These are phyloP conservation scores for Drosophila nasuta DNA, from an alignment of 1,140 invertebrate genomes.

Conservation along the genomic window DNA sequence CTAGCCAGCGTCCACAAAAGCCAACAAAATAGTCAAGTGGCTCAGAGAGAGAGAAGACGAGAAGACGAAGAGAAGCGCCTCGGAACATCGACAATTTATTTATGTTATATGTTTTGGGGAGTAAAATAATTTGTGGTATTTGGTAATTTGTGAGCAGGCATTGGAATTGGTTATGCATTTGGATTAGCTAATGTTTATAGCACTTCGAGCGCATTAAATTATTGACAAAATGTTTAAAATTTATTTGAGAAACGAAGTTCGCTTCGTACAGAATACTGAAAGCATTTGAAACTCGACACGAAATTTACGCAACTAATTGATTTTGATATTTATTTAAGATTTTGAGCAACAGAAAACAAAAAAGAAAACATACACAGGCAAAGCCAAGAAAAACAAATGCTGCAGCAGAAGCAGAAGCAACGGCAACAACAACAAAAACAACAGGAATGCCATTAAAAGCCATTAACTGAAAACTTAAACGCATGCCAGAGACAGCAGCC, in stretches of 20 bases:
- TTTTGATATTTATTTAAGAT: conserved; percentile 75
- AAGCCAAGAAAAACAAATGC: conserved; percentile 18
- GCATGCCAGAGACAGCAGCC: conserved; percentile 73
- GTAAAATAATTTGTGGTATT: conserved; percentile 60
- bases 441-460: conserved; percentile 76
- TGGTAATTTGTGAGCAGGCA: conserved; percentile 63
- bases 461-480: conserved; percentile 83
- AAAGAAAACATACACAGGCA: background rate
- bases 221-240: conserved; percentile 40
- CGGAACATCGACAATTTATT: conserved; percentile 45
- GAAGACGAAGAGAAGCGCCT: conserved; percentile 17
- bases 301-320: conserved; percentile 79
- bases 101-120: conserved; percentile 28
- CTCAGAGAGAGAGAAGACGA: background rate
- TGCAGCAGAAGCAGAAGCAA: conserved; percentile 37
- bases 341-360: conserved; percentile 54
- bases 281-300: conserved; percentile 41
- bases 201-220: conserved; percentile 62
- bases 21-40: conserved; percentile 18
- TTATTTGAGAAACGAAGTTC: background rate
- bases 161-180: conserved; percentile 61
- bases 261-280: background rate
- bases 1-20: conserved; percentile 42
- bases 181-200: conserved; percentile 51
- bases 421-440: conserved; percentile 28